phyloP scores from a whole-genome alignment of 2,888 invertebrate genomes.

The Liopterus haemorrhoidalis region DNA sequence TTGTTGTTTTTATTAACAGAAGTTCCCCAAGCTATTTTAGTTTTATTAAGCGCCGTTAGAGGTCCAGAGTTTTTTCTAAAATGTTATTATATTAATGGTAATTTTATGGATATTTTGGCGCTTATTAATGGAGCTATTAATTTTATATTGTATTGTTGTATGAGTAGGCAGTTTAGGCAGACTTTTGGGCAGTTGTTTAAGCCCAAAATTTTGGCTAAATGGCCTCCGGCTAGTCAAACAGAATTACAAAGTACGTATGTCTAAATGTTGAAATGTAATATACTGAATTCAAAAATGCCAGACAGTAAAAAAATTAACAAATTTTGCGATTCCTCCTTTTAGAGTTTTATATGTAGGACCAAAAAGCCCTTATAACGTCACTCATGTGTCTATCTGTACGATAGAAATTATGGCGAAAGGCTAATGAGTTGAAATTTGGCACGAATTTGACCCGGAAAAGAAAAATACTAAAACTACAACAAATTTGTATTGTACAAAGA shows the following conservation, averaged over 20 bases:
- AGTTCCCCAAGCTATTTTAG: conserved; percentile 63
- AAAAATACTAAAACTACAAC: too few relatives aligned
- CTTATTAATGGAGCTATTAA: conserved; percentile 88
- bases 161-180: conserved; percentile 87
- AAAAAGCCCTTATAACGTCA: too few relatives aligned
- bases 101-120: conserved; percentile 84
- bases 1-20: conserved; percentile 83
- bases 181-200: conserved; percentile 69
- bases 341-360: too few relatives aligned
- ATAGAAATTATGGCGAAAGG: too few relatives aligned
- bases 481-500: too few relatives aligned
- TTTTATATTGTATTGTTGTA: conserved; percentile 87
- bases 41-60: conserved; percentile 57
- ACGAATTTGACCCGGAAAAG: too few relatives aligned
- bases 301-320: too few relatives aligned
- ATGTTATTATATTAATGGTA: conserved; percentile 77
- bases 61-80: conserved; percentile 67
- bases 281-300: too few relatives aligned
- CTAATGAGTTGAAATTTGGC: too few relatives aligned
- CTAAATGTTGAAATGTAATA: too few relatives aligned
- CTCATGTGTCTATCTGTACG: too few relatives aligned
- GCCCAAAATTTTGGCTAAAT: conserved; percentile 56
- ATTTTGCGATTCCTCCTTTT: too few relatives aligned
- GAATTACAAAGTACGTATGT: conserved; percentile 63
- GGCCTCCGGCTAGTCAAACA: conserved; percentile 54